phyloP scores from a whole-genome alignment of 2,113 vertebrate genomes.

The Hydrochoerus hydrochaeris region DNA sequence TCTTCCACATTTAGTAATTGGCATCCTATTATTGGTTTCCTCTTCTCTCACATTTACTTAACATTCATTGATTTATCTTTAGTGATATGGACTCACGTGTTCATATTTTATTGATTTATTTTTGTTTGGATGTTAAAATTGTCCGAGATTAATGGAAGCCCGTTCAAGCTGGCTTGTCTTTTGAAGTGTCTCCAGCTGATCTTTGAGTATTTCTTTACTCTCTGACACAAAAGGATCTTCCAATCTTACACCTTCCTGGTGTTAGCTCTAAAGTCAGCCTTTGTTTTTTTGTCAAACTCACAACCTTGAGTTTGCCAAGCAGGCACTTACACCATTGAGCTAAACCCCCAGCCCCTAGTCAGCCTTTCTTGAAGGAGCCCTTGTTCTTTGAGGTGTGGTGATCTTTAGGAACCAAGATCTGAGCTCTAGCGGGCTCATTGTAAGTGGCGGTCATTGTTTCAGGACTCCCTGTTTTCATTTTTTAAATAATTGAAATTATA shows the following conservation, averaged over 20 bases:
- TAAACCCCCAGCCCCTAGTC: too few species aligned
- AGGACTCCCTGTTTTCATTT: slow-evolving; percentile 26
- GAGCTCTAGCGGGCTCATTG: not conserved
- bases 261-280: not conserved
- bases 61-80: not conserved
- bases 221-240: not conserved
- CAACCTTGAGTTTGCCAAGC: too few species aligned
- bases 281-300: not conserved
- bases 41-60: not conserved
- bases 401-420: slow-evolving; percentile 41
- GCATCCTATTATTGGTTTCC: not conserved
- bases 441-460: not conserved
- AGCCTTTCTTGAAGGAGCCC: not conserved
- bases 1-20: not conserved
- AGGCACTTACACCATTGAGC: too few species aligned
- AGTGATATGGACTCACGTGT: not conserved
- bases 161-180: not conserved
- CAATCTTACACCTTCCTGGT: not conserved
- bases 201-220: not conserved
- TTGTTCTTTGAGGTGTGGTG: not conserved
- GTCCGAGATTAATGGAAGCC: not conserved
- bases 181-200: not conserved
- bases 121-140: slow-evolving; percentile 60
- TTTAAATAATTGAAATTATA: slow-evolving; percentile 41
- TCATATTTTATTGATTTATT: not conserved